Conservation (phyloP, 2,797 vertebrate genomes). For the Enoplosus armatus region DNA sequence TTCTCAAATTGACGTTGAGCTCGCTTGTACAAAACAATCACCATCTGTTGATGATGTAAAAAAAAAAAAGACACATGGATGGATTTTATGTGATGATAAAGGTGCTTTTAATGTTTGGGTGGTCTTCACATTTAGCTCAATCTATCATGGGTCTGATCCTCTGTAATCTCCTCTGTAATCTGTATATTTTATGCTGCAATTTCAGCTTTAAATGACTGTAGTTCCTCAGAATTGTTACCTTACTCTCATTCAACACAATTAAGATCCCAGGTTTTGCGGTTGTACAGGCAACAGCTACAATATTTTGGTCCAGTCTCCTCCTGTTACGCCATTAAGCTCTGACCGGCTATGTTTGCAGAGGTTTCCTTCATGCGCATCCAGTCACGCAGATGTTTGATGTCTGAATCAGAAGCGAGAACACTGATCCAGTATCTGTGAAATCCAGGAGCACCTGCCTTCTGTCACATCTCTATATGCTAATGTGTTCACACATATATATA, state of each 20-base stretch:
- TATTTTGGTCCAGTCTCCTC: slow-evolving; percentile 3
- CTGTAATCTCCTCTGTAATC: slow-evolving; percentile 24
- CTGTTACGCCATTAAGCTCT: not conserved
- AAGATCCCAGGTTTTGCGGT: not conserved
- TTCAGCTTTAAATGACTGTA: slow-evolving; percentile 12
- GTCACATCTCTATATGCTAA: slow-evolving; percentile 49
- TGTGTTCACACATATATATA: slow-evolving; percentile 37
- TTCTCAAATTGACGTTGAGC: slow-evolving; percentile 18
- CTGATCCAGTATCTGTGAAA: slow-evolving; percentile 48
- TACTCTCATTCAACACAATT: slow-evolving; percentile 4
- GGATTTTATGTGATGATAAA: slow-evolving; percentile 7
- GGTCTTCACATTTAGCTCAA: slow-evolving; percentile 14
- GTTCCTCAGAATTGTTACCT: slow-evolving; percentile 15
- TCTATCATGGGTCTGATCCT: slow-evolving; percentile 6
- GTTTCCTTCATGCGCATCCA: slow-evolving; percentile 17
- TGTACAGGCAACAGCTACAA: not conserved
- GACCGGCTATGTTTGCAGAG: not conserved
- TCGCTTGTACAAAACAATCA: slow-evolving; percentile 25
- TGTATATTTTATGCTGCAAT: slow-evolving; percentile 22
- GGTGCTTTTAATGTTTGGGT: slow-evolving; percentile 14
- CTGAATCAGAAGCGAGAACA: slow-evolving; percentile 37
- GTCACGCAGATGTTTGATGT: slow-evolving; percentile 49
- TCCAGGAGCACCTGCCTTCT: slow-evolving; percentile 31
- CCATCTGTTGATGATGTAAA: not conserved
- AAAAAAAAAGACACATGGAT: slow-evolving; percentile 17